Evolutionary conservation across 2,113 vertebrate species (phyloP).

Genomic region (Puntigrus tetrazona): DNA sequence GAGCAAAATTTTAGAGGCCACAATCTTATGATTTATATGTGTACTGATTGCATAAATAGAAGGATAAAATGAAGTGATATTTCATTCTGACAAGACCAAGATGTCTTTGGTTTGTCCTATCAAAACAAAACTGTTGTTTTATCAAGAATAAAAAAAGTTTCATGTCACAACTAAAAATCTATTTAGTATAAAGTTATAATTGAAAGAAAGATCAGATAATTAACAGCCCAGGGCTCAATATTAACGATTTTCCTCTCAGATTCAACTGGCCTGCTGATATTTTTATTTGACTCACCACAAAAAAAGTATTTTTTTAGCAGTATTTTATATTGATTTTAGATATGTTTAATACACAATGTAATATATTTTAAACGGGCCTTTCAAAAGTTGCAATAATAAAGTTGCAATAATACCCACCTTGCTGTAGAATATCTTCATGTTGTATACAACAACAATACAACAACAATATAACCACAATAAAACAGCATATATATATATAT

Average conservation of each 20-base stretch:
- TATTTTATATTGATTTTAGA: not conserved
- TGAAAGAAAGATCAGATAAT: not conserved
- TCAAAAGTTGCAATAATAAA: not conserved
- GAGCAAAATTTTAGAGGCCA: constrained; percentile 2
- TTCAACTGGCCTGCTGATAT: not conserved
- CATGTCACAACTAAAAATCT: not conserved
- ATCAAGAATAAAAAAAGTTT: constrained; percentile 11
- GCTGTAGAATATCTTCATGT: not conserved
- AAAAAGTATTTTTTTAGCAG: not conserved
- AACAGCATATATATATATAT: not conserved
- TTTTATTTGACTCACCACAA: not conserved
- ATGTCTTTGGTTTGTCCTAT: constrained; percentile 30
- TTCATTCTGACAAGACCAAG: constrained; percentile 25
- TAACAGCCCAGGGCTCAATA: not conserved
- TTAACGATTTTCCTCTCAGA: not conserved
- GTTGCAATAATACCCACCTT: not conserved
- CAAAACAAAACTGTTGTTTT: constrained; percentile 4
- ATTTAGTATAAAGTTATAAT: not conserved
- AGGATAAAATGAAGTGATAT: constrained; percentile 10
- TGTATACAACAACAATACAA: not conserved
- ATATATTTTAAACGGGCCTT: not conserved
- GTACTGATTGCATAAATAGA: not conserved
- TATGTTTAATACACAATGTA: not conserved
- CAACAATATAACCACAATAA: not conserved
- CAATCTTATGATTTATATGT: constrained; percentile 15